Conservation (phyloP, 2,113 vertebrate species). For the Silurus meridionalis region DNA sequence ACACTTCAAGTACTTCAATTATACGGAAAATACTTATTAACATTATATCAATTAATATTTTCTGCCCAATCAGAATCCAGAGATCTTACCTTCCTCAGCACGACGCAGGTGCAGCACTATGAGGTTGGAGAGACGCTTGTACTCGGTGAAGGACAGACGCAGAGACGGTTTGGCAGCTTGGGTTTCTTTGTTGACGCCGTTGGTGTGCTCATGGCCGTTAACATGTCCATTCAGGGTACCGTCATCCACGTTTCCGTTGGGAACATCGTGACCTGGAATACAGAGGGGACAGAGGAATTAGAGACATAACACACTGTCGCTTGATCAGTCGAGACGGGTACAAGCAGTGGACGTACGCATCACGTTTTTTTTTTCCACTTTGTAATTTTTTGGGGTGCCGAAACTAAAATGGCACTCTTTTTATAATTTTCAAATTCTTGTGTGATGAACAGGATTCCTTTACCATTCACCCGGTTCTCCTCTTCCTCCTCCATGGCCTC, state of each 20-base stretch:
- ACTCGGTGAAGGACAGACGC: slow-evolving; percentile 87
- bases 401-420: background rate
- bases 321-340: background rate
- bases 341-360: background rate
- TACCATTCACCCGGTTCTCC: slow-evolving; percentile 58
- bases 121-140: slow-evolving; percentile 91
- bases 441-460: background rate
- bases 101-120: slow-evolving; percentile 90
- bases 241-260: slow-evolving; percentile 71
- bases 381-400: too few relatives aligned
- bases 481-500: slow-evolving; percentile 72
- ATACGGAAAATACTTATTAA: background rate
- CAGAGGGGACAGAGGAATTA: background rate
- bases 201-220: slow-evolving; percentile 64
- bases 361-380: too few relatives aligned
- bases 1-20: background rate
- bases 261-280: slow-evolving; percentile 72
- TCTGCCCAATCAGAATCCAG: slow-evolving; percentile 1
- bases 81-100: slow-evolving; percentile 83
- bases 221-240: slow-evolving; percentile 67
- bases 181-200: slow-evolving; percentile 66
- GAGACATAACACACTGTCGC: background rate
- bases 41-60: background rate
- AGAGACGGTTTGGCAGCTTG: slow-evolving; percentile 77
- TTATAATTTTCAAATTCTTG: background rate